phyloP scores from a whole-genome alignment of 2,888 invertebrate species.

The Sphaerolaimus hirsutus region DNA sequence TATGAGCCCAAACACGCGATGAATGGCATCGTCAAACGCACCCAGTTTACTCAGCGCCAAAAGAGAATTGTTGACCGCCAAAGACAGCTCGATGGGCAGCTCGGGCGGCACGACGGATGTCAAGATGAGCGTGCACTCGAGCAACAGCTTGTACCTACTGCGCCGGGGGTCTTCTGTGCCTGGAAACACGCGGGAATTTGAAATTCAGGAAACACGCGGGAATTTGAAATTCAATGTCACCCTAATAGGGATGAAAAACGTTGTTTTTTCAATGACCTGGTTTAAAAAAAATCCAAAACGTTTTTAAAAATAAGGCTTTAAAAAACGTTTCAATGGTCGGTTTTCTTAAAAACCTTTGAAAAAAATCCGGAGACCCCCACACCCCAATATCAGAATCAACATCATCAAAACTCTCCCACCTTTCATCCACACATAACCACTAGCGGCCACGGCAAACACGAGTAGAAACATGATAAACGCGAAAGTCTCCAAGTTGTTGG shows the following conservation, averaged over 20 bases:
- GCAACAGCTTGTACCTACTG: slow-evolving; percentile 80
- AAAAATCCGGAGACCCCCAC: no score
- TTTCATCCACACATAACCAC: slow-evolving; percentile 88
- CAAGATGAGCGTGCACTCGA: slow-evolving; percentile 89
- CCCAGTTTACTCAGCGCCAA: slow-evolving; percentile 66
- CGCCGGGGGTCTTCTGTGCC: slow-evolving; percentile 65
- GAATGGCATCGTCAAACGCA: slow-evolving; percentile 11
- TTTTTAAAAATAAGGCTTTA: no score
- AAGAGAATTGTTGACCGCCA: slow-evolving; percentile 91
- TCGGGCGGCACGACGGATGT: slow-evolving; percentile 98
- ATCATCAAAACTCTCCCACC: no score
- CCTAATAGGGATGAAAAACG: no score
- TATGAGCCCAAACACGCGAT: not conserved
- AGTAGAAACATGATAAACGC: slow-evolving; percentile 82
- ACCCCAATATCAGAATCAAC: no score
- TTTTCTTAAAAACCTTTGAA: no score
- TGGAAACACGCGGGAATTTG: no score
- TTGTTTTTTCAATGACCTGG: no score
- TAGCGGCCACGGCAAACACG: slow-evolving; percentile 82
- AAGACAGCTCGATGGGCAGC: slow-evolving; percentile 81
- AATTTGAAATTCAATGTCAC: not conserved
- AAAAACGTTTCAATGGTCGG: no score
- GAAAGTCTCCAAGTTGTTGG: slow-evolving; percentile 93
- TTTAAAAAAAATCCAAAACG: no score
- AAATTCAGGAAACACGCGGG: no score